These are phyloP conservation scores for Phodopus roborovskii DNA, from an alignment of 2,113 vertebrate genomes.

Conservation along the genomic window DNA sequence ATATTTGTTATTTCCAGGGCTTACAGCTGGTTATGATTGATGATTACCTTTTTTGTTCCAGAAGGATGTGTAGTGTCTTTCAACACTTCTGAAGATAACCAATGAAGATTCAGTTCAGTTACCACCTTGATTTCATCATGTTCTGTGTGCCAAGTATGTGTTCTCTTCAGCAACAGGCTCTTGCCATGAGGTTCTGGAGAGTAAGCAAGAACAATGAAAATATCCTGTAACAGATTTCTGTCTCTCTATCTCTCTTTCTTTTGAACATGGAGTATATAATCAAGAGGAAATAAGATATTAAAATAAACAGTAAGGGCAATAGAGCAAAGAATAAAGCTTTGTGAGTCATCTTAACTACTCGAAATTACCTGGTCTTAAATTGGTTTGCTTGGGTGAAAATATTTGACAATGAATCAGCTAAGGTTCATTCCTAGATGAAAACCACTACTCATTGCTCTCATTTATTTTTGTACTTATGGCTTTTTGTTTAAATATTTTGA, in stretches of 20 bases:
- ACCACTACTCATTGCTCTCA: background rate
- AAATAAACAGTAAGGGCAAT: background rate
- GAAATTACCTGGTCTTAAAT: background rate
- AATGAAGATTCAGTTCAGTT: background rate
- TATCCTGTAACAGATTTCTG: too few species aligned
- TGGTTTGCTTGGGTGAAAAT: background rate
- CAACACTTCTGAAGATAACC: background rate
- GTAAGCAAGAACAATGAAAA: background rate
- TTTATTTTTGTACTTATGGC: too few species aligned
- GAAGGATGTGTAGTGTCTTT: background rate
- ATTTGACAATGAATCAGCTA: background rate
- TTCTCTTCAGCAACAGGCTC: background rate
- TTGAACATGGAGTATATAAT: background rate
- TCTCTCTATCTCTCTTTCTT: too few species aligned
- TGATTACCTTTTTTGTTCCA: background rate
- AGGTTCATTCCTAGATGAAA: background rate
- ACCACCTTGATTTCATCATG: background rate
- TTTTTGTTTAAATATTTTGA: too few species aligned
- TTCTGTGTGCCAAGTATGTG: background rate
- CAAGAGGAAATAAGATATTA: background rate
- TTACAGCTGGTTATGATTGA: background rate
- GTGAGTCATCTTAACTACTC: background rate
- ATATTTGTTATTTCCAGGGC: background rate
- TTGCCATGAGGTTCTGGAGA: background rate
- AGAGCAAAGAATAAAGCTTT: background rate